Evolutionary conservation across 2,113 vertebrate species (phyloP).

Genomic region (Varanus salvator): DNA sequence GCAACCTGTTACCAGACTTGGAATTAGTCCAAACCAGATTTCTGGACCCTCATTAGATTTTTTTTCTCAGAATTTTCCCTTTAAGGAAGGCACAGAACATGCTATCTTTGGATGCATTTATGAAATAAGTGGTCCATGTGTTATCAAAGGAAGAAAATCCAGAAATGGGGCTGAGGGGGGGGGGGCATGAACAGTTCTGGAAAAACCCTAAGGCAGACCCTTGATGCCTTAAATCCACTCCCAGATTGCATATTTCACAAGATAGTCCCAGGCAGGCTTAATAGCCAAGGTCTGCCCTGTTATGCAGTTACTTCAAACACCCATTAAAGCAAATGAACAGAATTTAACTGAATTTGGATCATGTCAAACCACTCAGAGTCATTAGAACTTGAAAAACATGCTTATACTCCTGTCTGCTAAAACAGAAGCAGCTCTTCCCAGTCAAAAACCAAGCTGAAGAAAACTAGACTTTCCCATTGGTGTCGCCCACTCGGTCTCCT

Average conservation of each 20-base stretch:
- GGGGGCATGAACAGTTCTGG: rapidly evolving
- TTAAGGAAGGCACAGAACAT: background rate
- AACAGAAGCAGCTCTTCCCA: background rate
- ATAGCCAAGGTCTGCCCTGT: background rate
- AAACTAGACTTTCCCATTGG: background rate
- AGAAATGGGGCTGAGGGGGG: background rate
- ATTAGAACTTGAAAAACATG: background rate
- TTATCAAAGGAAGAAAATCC: background rate
- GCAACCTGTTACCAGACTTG: conserved; percentile 16
- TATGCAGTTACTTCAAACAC: background rate
- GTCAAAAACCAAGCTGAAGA: background rate
- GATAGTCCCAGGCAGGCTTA: background rate
- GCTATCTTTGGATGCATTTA: background rate
- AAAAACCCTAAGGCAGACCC: background rate
- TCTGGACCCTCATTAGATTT: conserved; percentile 22
- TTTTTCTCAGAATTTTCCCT: background rate
- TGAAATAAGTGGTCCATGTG: background rate
- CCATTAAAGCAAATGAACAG: background rate
- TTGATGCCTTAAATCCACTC: background rate
- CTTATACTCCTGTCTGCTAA: background rate
- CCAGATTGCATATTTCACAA: background rate
- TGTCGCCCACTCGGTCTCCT: background rate
- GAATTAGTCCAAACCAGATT: conserved; percentile 18
- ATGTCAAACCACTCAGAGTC: background rate
- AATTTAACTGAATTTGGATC: background rate